Evolutionary conservation across 1,140 invertebrate genomes (phyloP), one percentile per base, ranked within the genome.

Genomic region (Limonius californicus): DNA sequence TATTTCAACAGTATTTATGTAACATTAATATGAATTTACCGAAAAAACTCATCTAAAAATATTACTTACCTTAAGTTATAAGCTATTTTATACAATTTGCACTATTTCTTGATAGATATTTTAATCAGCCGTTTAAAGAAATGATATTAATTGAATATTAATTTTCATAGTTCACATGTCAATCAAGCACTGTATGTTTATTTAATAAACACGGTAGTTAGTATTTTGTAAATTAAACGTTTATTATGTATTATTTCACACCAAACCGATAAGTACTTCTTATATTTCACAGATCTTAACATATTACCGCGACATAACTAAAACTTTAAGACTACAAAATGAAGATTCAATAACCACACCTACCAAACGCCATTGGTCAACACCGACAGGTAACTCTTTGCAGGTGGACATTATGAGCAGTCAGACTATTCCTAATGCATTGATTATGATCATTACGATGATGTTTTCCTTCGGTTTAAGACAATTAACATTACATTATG

Each of bases 161-260:
- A 19, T 50, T 19, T 50, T 55, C 27, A 55, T 32, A 14, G 6
- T 55, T 30, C 27, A 55, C 53, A 27, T 32, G 65, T 65, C 69
- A 68, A 68, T 70, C 69, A 70, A 55, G 54, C 61, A 65, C 60
- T 59, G 64, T 67, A 69, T 69, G 66, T 60, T 72, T 67, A 69
- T 70, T 70, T 68, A 63, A 72, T 72, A 69, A 70, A 66, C 70
- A 70, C 68, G 62, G 42, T 65, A 61, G 63, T 54, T 68, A 63
- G 63, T 66, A 72, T 68, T 70, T 72, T 69, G 70, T 72, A 70
- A 72, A 72, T 72, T 72, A 68, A 72, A 62, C 70, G 69, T 70
- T 72, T 72, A 72, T 73, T 70, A 70, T 68, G 65, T 68, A 72
- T 71, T 72, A 73, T 74, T 74, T 74, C 72, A 74, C 72, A 74